A percentile compares a stretch with the other conserved stretches of the same genome.
Evolutionary conservation across 2,888 invertebrate species (phyloP).

Genomic region (Dasypogon diadema): DNA sequence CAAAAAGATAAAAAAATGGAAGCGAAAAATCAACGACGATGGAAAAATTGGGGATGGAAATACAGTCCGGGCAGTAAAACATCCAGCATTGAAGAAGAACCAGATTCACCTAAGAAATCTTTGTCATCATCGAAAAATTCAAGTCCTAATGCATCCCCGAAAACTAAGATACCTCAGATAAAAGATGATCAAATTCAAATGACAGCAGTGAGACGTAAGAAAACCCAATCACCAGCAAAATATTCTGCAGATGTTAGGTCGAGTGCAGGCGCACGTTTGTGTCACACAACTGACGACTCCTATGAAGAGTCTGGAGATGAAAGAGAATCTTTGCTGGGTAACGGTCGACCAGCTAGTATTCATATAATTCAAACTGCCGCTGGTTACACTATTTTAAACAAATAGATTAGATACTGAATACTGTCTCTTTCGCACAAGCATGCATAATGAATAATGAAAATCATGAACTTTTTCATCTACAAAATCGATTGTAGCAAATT

Average conservation of each 20-base stretch:
- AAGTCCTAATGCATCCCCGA: slow-evolving; percentile 61
- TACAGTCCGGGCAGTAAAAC: slow-evolving; percentile 61
- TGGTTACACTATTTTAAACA: slow-evolving; percentile 59
- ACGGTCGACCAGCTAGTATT: slow-evolving; percentile 60
- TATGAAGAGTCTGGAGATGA: slow-evolving; percentile 51
- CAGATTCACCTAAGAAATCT: slow-evolving; percentile 60
- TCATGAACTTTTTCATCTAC: neutral
- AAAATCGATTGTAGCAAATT: slow-evolving; percentile 3
- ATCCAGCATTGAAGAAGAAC: slow-evolving; percentile 61
- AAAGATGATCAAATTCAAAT: slow-evolving; percentile 43
- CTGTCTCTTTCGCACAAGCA: slow-evolving; percentile 23
- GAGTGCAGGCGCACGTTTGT: slow-evolving; percentile 61
- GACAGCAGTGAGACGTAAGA: slow-evolving; percentile 59
- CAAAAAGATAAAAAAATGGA: slow-evolving; percentile 56
- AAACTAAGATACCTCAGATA: slow-evolving; percentile 57
- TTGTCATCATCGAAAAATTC: slow-evolving; percentile 60
- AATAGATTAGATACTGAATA: slow-evolving; percentile 55
- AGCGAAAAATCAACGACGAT: slow-evolving; percentile 58
- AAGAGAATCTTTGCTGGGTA: slow-evolving; percentile 58
- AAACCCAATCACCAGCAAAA: slow-evolving; percentile 57
- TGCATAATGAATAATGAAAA: neutral
- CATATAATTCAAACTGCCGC: slow-evolving; percentile 59
- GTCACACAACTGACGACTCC: slow-evolving; percentile 56
- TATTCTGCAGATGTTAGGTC: slow-evolving; percentile 58
- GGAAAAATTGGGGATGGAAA: slow-evolving; percentile 62